Evolutionary conservation across 2,113 vertebrate genomes (phyloP).

Genomic region (Paramormyrops kingsleyae): DNA sequence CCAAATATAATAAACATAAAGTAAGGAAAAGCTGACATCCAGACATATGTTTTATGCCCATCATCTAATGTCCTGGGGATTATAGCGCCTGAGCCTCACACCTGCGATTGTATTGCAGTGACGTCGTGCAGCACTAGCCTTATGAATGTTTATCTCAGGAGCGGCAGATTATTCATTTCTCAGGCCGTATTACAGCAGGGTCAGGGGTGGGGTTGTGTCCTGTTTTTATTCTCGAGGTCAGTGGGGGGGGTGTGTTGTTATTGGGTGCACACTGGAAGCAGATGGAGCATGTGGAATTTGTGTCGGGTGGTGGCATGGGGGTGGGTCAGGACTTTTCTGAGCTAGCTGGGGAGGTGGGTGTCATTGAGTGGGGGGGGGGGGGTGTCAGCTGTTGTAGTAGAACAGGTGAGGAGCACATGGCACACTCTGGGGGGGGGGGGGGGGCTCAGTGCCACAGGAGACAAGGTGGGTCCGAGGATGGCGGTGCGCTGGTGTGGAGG

Average conservation of each 20-base stretch:
- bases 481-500: background rate
- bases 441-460: too few relatives aligned
- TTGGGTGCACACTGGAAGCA: background rate
- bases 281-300: background rate
- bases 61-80: background rate
- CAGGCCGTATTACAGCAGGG: background rate
- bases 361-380: background rate
- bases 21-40: background rate
- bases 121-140: background rate
- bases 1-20: background rate
- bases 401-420: slow-evolving; percentile 57
- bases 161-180: background rate
- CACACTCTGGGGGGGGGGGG: background rate
- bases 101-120: background rate
- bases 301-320: background rate
- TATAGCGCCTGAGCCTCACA: background rate
- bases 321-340: background rate
- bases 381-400: slow-evolving; percentile 16
- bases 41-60: background rate
- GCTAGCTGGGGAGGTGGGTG: background rate
- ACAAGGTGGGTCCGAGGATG: background rate
- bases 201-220: background rate
- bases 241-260: background rate
- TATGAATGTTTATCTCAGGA: background rate
- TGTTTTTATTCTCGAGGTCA: background rate